phyloP scores from a whole-genome alignment of 1,140 invertebrate genomes.

The Pygmarrhopalites habei region DNA sequence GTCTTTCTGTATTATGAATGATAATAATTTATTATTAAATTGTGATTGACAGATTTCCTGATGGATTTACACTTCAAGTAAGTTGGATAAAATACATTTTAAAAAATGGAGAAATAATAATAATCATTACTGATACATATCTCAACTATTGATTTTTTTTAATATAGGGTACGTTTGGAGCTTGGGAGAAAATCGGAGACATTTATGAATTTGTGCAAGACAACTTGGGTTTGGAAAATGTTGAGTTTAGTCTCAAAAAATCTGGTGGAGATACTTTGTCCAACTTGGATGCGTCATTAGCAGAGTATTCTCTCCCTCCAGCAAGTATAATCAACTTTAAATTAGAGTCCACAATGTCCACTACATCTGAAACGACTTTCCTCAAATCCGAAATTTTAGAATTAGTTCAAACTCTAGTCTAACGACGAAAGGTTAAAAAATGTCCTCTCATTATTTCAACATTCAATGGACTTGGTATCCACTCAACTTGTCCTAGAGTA shows the following conservation, averaged over 20 bases:
- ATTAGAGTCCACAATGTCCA: constrained; percentile 49
- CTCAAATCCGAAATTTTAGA: constrained; percentile 67
- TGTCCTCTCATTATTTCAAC: too few relatives aligned
- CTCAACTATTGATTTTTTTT: too few relatives aligned
- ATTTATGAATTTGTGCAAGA: constrained; percentile 66
- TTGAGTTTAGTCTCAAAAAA: constrained; percentile 58
- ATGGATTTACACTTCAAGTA: constrained; percentile 73
- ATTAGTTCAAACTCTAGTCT: constrained; percentile 53
- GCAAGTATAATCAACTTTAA: constrained; percentile 64
- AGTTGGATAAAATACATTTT: constrained; percentile 18
- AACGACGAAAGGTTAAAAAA: too few relatives aligned
- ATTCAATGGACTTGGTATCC: too few relatives aligned
- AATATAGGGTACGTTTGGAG: constrained; percentile 68
- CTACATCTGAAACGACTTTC: constrained; percentile 52
- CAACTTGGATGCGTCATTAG: constrained; percentile 56
- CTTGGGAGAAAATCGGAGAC: constrained; percentile 63
- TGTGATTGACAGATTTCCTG: too few relatives aligned
- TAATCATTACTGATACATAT: too few relatives aligned
- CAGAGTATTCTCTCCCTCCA: constrained; percentile 64
- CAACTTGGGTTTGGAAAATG: constrained; percentile 55
- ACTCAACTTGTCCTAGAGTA: too few relatives aligned
- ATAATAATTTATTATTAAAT: too few relatives aligned
- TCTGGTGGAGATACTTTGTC: constrained; percentile 56
- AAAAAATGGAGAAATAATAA: too few relatives aligned
- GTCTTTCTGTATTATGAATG: too few relatives aligned